A percentile compares a stretch with the other conserved stretches of the same genome.
Evolutionary conservation across 2,797 vertebrate species (phyloP).

Genomic region (Mus caroli): DNA sequence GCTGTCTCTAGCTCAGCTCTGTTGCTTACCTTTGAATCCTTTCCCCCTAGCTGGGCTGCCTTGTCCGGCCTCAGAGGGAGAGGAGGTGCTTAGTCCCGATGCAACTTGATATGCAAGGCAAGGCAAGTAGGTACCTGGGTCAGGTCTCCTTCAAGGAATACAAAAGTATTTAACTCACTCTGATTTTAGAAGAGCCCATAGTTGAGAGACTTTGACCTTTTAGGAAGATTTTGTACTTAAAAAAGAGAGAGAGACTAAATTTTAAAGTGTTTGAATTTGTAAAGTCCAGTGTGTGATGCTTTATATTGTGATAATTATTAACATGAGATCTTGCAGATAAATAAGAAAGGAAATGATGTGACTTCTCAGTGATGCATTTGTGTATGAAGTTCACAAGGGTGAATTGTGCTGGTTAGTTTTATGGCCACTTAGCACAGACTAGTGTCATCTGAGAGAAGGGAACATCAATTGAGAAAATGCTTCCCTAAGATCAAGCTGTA

Average conservation of each 20-base stretch:
- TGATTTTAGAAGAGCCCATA: background rate
- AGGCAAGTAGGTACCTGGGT: background rate
- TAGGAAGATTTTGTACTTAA: background rate
- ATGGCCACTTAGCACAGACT: background rate
- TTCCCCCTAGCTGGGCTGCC: too few species aligned
- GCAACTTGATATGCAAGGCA: background rate
- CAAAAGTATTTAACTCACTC: too few species aligned
- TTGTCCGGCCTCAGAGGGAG: background rate
- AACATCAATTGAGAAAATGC: background rate
- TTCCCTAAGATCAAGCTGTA: background rate
- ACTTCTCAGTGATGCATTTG: background rate
- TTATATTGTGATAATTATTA: background rate
- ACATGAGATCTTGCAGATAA: background rate
- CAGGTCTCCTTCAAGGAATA: background rate
- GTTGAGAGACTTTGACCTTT: background rate
- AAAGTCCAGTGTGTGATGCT: background rate
- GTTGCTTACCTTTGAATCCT: too few species aligned
- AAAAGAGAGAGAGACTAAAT: background rate
- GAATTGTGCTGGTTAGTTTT: background rate
- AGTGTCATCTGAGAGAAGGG: background rate
- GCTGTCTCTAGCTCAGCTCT: too few species aligned
- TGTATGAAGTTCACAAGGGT: background rate
- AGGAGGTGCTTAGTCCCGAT: background rate
- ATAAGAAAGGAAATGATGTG: background rate
- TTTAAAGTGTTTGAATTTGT: background rate